Evolutionary conservation across 2,113 vertebrate species (phyloP).

Genomic region (Onychostruthus taczanowskii): DNA sequence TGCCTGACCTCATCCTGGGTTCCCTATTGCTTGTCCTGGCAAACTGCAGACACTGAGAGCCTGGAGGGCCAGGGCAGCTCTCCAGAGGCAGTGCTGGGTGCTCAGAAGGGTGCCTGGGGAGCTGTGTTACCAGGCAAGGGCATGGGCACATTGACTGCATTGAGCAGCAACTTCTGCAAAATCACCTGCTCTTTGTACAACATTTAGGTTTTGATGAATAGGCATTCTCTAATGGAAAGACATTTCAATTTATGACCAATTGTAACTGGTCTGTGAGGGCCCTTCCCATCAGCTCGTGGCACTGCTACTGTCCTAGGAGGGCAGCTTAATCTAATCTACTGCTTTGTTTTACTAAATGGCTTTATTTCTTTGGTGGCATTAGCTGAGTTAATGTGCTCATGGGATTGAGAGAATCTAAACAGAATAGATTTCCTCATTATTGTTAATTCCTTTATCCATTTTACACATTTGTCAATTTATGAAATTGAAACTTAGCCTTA

Average conservation of each 20-base stretch:
- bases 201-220: background rate
- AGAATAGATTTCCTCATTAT: conserved; percentile 9
- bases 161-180: background rate
- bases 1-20: background rate
- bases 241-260: background rate
- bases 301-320: background rate
- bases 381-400: conserved; percentile 20
- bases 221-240: background rate
- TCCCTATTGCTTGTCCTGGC: background rate
- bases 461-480: conserved; percentile 18
- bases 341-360: conserved; percentile 40
- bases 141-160: background rate
- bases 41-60: background rate
- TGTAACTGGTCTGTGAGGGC: background rate
- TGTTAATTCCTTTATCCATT: conserved; percentile 35
- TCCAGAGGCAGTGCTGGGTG: background rate
- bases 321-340: background rate
- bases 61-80: background rate
- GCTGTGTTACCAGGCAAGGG: background rate
- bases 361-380: conserved; percentile 43
- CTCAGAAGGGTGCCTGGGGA: background rate
- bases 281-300: background rate
- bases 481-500: conserved; percentile 22
- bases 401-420: conserved; percentile 17
- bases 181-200: background rate